These are phyloP conservation scores for Ellobium chinense DNA, from an alignment of 2,888 invertebrate genomes.

Conservation along the genomic window DNA sequence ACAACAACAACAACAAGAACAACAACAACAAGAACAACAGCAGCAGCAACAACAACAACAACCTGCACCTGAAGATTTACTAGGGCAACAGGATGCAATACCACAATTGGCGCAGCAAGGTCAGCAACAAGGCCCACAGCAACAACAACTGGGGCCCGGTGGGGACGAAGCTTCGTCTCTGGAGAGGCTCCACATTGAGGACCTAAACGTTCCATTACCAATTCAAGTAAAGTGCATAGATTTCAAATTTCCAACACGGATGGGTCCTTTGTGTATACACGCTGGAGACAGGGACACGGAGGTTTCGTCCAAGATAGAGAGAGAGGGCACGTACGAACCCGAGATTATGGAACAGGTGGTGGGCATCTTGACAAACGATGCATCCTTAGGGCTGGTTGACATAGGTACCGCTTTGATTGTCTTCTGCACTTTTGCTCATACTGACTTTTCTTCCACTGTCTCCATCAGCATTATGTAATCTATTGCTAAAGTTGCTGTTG, in stretches of 20 bases:
- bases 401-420: not conserved
- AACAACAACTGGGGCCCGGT: not conserved
- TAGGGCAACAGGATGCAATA: not conserved
- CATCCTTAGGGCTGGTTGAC: conserved; percentile 3
- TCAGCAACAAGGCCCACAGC: not conserved
- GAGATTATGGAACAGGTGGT: conserved; percentile 9
- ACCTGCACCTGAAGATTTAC: not conserved
- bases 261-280: conserved; percentile 4
- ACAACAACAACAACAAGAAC: not conserved
- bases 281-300: not conserved
- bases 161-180: no score
- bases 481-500: no score
- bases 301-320: not conserved
- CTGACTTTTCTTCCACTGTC: not conserved
- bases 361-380: not conserved
- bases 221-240: not conserved
- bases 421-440: not conserved
- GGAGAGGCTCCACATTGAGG: not conserved
- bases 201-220: not conserved
- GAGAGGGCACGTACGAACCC: not conserved
- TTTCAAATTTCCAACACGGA: not conserved
- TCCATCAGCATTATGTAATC: no score
- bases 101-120: not conserved
- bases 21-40: not conserved
- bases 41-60: not conserved